Evolutionary conservation across 30 jellyfish, hydroid and myxozoan species (phyloP).

Genomic region (Catostylus mosaicus): DNA sequence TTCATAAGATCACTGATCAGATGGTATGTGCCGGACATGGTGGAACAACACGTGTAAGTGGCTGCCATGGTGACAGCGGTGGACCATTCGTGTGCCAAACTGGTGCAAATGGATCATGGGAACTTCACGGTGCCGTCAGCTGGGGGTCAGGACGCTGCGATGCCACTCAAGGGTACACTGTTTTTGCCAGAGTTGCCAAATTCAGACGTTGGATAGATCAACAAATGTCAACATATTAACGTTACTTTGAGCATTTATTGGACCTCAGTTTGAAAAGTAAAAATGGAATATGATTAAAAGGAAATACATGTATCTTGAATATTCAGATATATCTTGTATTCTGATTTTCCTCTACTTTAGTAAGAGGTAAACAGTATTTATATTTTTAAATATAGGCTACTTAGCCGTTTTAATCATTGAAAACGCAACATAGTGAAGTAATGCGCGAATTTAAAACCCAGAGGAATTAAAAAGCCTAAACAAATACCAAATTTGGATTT

Average conservation of each 20-base stretch:
- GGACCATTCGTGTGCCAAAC: slow-evolving; percentile 79
- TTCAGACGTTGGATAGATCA: slow-evolving; percentile 24
- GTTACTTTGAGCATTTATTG: no score
- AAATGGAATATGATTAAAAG: neutral
- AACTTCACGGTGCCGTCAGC: slow-evolving; percentile 71
- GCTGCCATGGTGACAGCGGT: slow-evolving; percentile 84
- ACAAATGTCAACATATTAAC: slow-evolving; percentile 4
- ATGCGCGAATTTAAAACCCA: no score
- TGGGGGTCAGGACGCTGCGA: slow-evolving; percentile 74
- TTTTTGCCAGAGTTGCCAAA: slow-evolving; percentile 58
- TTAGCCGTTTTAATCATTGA: no score
- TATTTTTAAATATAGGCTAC: no score
- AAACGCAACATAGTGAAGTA: no score
- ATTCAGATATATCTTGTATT: neutral
- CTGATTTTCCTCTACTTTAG: neutral
- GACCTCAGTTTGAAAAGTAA: neutral
- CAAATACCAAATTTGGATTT: no score
- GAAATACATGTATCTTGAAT: neutral
- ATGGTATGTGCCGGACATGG: slow-evolving; percentile 78
- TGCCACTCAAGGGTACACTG: slow-evolving; percentile 69
- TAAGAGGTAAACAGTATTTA: no score
- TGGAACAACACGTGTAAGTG: slow-evolving; percentile 30
- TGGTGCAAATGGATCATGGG: slow-evolving; percentile 65
- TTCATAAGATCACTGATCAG: slow-evolving; percentile 5
- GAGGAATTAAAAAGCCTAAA: no score